Conservation (phyloP, 2,888 invertebrate species). For the Apamea anceps region DNA sequence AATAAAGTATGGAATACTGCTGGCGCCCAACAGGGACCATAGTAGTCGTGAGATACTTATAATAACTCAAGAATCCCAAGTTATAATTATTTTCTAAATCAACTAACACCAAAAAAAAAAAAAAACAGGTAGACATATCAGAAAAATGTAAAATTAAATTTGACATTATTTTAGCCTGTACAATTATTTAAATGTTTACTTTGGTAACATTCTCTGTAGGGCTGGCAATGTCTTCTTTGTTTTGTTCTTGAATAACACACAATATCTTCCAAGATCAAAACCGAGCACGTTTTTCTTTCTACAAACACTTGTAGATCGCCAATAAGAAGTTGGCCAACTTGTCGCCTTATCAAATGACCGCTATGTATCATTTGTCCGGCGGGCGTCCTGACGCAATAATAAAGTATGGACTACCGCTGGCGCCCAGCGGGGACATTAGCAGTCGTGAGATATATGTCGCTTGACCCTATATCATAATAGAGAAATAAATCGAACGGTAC, state of each 20-base stretch:
- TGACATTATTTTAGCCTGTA: too few species aligned
- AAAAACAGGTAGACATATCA: too few species aligned
- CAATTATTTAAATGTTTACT: too few species aligned
- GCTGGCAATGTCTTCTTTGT: too few species aligned
- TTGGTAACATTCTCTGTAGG: too few species aligned
- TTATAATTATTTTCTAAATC: background rate
- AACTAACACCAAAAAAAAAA: too few species aligned
- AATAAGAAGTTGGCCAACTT: constrained; percentile 52
- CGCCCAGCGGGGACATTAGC: constrained; percentile 49
- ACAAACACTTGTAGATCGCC: constrained; percentile 47
- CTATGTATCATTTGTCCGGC: constrained; percentile 36
- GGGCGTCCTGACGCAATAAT: constrained; percentile 58
- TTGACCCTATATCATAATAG: constrained; percentile 60
- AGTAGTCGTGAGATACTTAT: constrained; percentile 32
- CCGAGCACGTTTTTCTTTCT: background rate
- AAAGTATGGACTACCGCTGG: constrained; percentile 49
- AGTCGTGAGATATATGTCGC: constrained; percentile 57
- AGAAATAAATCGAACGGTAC: constrained; percentile 49
- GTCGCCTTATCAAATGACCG: constrained; percentile 39
- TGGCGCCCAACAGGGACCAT: constrained; percentile 29
- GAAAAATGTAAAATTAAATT: too few species aligned
- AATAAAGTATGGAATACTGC: constrained; percentile 40
- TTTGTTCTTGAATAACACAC: too few species aligned
- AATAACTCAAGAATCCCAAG: background rate
- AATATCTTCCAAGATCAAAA: background rate